A percentile compares a stretch with the other conserved stretches of the same genome.
Conservation (phyloP, 2,113 vertebrate species). For the Microcebus tavaratra region DNA sequence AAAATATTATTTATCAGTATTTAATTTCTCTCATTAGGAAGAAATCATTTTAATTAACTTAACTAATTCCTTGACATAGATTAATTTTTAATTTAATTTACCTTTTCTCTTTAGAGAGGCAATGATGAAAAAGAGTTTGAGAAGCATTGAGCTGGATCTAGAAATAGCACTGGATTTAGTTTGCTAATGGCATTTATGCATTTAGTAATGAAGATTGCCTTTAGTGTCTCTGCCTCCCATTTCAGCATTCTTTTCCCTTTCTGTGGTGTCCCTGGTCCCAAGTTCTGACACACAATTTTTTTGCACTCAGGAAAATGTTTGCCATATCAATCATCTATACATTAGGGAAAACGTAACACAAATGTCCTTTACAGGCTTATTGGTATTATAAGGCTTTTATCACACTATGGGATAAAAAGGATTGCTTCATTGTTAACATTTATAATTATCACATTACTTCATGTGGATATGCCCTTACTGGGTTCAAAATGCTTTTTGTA, state of each 20-base stretch:
- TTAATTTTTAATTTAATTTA: slow-evolving; percentile 12
- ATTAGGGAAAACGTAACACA: background rate
- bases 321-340: background rate
- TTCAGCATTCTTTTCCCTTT: background rate
- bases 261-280: background rate
- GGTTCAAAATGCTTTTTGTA: background rate
- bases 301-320: slow-evolving; percentile 40
- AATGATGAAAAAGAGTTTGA: background rate
- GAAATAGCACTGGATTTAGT: background rate
- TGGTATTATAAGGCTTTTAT: background rate
- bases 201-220: background rate
- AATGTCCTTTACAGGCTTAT: background rate
- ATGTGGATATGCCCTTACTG: background rate
- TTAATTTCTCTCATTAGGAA: background rate
- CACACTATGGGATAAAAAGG: background rate
- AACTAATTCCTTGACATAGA: background rate
- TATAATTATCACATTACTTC: background rate
- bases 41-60: background rate
- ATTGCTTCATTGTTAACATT: background rate
- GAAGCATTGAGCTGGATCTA: background rate
- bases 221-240: background rate
- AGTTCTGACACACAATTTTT: background rate
- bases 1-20: slow-evolving; percentile 32
- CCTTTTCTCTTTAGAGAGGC: background rate
- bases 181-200: background rate